Evolutionary conservation across 2,113 vertebrate genomes (phyloP).

Genomic region (Aphelocoma coerulescens): DNA sequence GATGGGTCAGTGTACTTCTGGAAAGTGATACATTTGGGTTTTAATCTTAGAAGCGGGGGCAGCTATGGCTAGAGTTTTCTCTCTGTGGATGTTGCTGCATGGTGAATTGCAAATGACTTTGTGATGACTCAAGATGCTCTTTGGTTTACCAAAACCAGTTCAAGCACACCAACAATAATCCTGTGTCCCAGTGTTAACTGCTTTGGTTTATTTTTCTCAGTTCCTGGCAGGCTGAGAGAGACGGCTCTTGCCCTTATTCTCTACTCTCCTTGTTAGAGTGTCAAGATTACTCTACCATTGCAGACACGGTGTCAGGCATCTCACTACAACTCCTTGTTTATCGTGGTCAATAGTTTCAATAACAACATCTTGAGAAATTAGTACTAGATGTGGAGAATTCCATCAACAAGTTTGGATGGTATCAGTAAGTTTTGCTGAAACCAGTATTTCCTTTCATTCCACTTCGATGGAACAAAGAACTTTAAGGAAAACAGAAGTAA

Average conservation of each 20-base stretch:
- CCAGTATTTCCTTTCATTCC: background rate
- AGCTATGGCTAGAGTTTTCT: background rate
- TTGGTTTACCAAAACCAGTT: background rate
- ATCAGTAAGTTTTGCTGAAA: background rate
- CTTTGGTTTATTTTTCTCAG: background rate
- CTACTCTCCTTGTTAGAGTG: background rate
- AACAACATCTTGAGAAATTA: background rate
- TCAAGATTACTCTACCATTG: background rate
- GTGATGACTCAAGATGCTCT: background rate
- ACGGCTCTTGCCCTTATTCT: background rate
- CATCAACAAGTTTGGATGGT: background rate
- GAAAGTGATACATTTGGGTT: background rate
- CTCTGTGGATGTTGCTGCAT: background rate
- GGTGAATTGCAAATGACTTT: background rate
- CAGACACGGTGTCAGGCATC: background rate
- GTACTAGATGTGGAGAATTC: background rate
- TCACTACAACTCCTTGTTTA: background rate
- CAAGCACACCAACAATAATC: background rate
- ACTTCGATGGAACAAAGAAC: background rate
- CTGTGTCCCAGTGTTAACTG: background rate
- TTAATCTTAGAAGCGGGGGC: background rate
- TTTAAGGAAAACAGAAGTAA: background rate
- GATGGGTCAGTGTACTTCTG: background rate
- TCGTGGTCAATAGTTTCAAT: background rate
- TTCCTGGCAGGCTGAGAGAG: background rate